These are phyloP conservation scores for Phataginus tricuspis DNA, from an alignment of 2,797 vertebrate species.

Conservation along the genomic window DNA sequence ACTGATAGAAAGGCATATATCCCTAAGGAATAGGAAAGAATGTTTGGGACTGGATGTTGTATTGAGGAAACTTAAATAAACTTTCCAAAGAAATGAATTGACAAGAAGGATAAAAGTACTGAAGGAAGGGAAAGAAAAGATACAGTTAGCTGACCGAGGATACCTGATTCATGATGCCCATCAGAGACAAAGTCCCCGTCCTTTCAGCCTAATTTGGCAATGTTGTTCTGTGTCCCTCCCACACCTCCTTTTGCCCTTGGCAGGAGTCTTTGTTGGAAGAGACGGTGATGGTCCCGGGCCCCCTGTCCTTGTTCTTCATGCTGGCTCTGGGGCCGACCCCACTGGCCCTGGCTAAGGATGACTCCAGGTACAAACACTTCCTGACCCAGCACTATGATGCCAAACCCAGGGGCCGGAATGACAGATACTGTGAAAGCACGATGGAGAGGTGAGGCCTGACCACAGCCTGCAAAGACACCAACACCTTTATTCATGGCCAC, in stretches of 20 bases:
- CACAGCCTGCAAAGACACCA: constrained; percentile 43
- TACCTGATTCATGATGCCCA: not conserved
- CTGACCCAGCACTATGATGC: constrained; percentile 13
- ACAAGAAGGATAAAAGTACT: not conserved
- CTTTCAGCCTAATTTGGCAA: not conserved
- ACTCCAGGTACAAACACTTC: not conserved
- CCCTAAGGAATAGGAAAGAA: not conserved
- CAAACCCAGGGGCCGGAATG: not conserved
- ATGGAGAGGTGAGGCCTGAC: not conserved
- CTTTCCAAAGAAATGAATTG: not conserved
- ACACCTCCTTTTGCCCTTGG: constrained; percentile 34
- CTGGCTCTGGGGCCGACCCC: constrained; percentile 44
- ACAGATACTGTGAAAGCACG: not conserved
- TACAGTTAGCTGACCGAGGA: not conserved
- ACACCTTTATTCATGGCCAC: constrained; percentile 71
- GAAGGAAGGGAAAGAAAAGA: not conserved
- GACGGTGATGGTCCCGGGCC: not conserved
- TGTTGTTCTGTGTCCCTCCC: not conserved
- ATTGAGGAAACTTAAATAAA: not conserved
- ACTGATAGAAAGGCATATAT: not conserved
- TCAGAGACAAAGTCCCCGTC: not conserved
- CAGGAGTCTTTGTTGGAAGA: constrained; percentile 63
- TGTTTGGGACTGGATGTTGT: not conserved
- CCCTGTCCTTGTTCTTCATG: constrained; percentile 54
- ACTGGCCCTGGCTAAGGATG: not conserved